Evolutionary conservation across 2,888 invertebrate species (phyloP), one percentile per base, ranked within the genome.

Genomic region (Antheraea yamamai): DNA sequence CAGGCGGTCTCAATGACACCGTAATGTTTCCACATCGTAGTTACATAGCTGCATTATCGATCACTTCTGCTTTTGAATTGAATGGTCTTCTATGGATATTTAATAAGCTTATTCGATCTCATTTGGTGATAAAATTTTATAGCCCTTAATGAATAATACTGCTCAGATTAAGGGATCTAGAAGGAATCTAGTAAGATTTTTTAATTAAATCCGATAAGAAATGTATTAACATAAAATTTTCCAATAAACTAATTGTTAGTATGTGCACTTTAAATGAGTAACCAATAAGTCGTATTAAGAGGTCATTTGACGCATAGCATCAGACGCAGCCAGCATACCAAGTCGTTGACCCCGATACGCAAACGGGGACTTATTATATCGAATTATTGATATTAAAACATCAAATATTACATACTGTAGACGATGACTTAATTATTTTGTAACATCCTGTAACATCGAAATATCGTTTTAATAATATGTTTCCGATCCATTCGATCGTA

Each of bases 211-310:
- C 64, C 16, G 7, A 26, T 14, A 20, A 66, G 64, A 66, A 14
- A 30, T 66, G 12, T 26, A 26, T 66, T 30, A 6, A 66, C 26
- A 30, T 30, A 30, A 30, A 26, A 30, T 3, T 23, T 73, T 77
- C 77, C 77, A 81, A 76, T 74, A 81, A 66, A 35, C 35, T 35
- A 68, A 68, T 35, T 70, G 20, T 39, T 47, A 14, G 85, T 81
- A 85, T 84, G 83, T 88, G 89, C 89, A 89, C 88, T 91, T 88
- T 88, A 86, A 90, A 92, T 92, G 92, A 93, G 92, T 89, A 89
- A 91, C 92, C 93, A 94, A 93, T 93, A 92, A 93, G 91, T 91
- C 88, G 89, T 85, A 92, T 92, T 91, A 93, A 92, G 89, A 87
- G 94, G 93, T 93, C 93, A 93, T 88, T 91, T 90, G 91, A 91